These are phyloP conservation scores for Dasysyrphus tricinctus DNA, from an alignment of 2,888 invertebrate genomes.

Conservation along the genomic window DNA sequence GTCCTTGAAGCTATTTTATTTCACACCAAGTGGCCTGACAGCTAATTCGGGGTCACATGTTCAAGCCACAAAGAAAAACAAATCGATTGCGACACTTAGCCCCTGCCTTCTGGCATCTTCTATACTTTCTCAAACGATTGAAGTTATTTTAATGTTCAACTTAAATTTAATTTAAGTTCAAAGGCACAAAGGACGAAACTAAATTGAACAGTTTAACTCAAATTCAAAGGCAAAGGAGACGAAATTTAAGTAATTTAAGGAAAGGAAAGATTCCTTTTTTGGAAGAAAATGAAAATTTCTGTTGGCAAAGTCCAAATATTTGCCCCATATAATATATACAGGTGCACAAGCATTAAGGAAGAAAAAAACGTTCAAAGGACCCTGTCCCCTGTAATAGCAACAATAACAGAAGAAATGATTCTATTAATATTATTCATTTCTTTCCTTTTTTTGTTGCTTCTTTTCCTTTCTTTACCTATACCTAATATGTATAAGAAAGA, in stretches of 20 bases:
- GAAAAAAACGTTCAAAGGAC: neutral
- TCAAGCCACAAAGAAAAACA: neutral
- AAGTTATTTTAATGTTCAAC: neutral
- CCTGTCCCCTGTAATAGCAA: neutral
- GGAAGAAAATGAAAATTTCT: neutral
- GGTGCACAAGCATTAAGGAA: neutral
- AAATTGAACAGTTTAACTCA: neutral
- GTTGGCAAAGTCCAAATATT: constrained; percentile 25
- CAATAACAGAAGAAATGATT: neutral
- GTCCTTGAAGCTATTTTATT: constrained; percentile 56
- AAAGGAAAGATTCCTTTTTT: neutral
- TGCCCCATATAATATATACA: constrained; percentile 20
- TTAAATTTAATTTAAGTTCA: neutral
- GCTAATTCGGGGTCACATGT: constrained; percentile 15
- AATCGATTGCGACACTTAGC: constrained; percentile 1
- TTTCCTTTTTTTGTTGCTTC: neutral
- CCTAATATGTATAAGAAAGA: neutral
- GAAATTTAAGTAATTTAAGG: neutral
- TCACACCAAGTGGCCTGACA: constrained; percentile 36
- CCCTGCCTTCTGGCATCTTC: neutral
- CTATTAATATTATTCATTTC: constrained; percentile 42
- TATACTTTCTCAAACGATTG: neutral
- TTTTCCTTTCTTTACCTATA: neutral
- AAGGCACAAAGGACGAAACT: neutral
- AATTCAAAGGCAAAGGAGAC: neutral